A percentile compares a stretch with the other conserved stretches of the same genome.
These are phyloP conservation scores for Prionailurus viverrinus DNA, from an alignment of 2,113 vertebrate species.

Conservation along the genomic window DNA sequence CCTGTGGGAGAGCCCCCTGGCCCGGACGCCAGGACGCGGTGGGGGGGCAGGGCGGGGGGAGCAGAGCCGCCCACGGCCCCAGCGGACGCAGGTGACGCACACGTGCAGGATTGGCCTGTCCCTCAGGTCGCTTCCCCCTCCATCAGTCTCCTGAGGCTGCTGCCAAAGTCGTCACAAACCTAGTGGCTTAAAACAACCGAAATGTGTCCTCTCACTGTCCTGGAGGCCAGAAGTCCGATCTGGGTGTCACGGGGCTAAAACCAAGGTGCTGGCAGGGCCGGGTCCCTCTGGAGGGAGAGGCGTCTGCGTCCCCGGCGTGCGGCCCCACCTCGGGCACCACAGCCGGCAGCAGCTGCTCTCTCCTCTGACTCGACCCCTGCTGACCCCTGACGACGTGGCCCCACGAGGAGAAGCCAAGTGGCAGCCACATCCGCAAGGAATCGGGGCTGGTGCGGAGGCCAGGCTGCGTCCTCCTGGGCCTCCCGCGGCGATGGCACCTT, in stretches of 20 bases:
- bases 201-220: accelerated
- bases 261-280: not conserved
- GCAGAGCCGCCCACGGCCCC: not conserved
- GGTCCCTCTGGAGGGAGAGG: not conserved
- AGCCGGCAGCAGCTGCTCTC: not conserved
- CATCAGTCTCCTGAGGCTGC: too few relatives aligned
- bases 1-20: accelerated
- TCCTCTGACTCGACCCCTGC: not conserved
- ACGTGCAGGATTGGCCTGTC: too few relatives aligned
- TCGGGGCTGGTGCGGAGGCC: too few relatives aligned
- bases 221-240: not conserved
- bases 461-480: too few relatives aligned
- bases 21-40: accelerated
- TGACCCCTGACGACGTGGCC: too few relatives aligned
- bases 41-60: too few relatives aligned
- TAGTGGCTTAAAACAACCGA: not conserved
- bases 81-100: accelerated
- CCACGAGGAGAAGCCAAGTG: not conserved
- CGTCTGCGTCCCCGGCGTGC: accelerated
- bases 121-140: accelerated
- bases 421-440: not conserved
- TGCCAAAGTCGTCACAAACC: not conserved
- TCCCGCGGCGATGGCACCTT: too few relatives aligned
- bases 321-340: not conserved
- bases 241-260: too few relatives aligned